These are phyloP conservation scores for Siniperca obscura DNA, from an alignment of 2,797 vertebrate genomes.

Conservation along the genomic window DNA sequence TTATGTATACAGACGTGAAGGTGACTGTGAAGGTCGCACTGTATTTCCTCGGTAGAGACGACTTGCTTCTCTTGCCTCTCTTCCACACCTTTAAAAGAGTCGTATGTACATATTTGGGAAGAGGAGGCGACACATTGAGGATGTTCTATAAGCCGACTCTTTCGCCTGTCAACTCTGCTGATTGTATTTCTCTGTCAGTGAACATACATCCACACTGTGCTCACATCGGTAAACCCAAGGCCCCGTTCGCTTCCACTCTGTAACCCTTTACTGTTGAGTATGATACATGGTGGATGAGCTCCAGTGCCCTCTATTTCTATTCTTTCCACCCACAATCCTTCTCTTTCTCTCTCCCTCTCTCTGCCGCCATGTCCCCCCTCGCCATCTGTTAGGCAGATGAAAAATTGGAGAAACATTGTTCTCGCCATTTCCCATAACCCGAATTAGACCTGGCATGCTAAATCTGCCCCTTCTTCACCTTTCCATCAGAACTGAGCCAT, in stretches of 20 bases:
- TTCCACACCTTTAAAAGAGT: background rate
- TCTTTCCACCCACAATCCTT: slow-evolving; percentile 20
- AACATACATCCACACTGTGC: background rate
- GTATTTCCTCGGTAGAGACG: background rate
- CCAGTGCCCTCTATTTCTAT: slow-evolving; percentile 50
- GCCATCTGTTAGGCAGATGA: slow-evolving; percentile 66
- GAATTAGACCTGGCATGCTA: slow-evolving; percentile 71
- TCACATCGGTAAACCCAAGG: background rate
- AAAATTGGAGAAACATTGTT: slow-evolving; percentile 65
- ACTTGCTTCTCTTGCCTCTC: background rate
- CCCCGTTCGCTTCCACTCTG: slow-evolving; percentile 9
- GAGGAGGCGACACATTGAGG: background rate
- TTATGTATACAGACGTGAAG: background rate
- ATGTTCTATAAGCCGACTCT: slow-evolving; percentile 12
- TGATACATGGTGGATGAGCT: slow-evolving; percentile 50
- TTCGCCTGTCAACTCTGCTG: slow-evolving; percentile 5
- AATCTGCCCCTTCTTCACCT: slow-evolving; percentile 62
- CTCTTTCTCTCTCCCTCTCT: slow-evolving; percentile 1
- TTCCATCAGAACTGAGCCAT: slow-evolving; percentile 46
- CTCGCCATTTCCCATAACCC: slow-evolving; percentile 48
- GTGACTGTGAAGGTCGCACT: slow-evolving; percentile 19
- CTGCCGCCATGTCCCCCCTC: background rate
- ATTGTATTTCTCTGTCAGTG: slow-evolving; percentile 22
- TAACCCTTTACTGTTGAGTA: slow-evolving; percentile 22
- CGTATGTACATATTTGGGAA: background rate